Evolutionary conservation across 2,797 vertebrate species (phyloP), one percentile per base, ranked within the genome.

Genomic region (Hippocampus kuda): DNA sequence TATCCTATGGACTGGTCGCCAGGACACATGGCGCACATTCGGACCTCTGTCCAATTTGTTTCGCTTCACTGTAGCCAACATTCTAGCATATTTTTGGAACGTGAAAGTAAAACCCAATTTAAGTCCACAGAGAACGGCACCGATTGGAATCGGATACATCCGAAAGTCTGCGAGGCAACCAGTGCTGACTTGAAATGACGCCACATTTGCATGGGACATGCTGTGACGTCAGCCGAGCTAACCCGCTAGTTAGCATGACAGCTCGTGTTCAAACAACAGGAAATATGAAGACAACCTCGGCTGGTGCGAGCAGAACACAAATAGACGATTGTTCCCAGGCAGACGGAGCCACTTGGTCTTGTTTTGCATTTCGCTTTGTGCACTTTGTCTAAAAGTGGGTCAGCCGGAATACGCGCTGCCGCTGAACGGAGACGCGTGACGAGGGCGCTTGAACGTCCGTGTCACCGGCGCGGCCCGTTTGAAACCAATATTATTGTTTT

Each of bases 371-470:
- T 7, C 59, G 59, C 59, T 61, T 61, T 34, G 59, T 38, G 59
- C 59, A 61, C 59, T 59, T 59, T 61, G 16, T 61, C 59, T 30
- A 61, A 61, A 61, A 61, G 59, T 61, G 59, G 59, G 59, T 61
- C 59, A 61, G 59, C 59, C 59, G 16, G 59, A 61, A 61, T 34
- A 20, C 27, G 30, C 20, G 27, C 27, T 34, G 18, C 2, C 27
- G 18, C 3, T 59, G 26, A 59, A 15, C 56, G 26, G 56, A 59
- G 56, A 61, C 59, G 30, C 53, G n/a, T 56, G 53, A 56, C 53
- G 5, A 24, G 53, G 44, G 22, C 62, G 64, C 22, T 49, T 16
- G 4, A 49, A 48, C n/a, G 24, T 26, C 42, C 26, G 9, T 66
- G 64, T 30, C 44, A 30, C 24, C 27, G 6, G 22, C 5, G 38